Base-by-base conservation (phyloP, 1,140 invertebrate species). In the Babylonia areolata region DNA sequence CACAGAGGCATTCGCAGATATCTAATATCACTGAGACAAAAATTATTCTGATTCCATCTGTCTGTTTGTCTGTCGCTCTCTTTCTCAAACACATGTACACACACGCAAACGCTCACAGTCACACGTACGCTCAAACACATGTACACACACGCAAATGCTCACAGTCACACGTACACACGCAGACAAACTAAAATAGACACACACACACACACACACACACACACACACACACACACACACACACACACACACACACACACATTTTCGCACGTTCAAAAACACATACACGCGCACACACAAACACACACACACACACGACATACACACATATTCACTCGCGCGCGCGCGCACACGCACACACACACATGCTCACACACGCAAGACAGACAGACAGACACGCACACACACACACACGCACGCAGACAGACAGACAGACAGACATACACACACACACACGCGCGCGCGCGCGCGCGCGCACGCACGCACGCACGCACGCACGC, bases 361-460 rank as follows among this genome's bases (percentile, higher is more conserved):
- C 58, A 64, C 58, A 64, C 58, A 64, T 5, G 6, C 58, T 23
- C 58, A 64, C 58, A 64, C 1, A 64, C 20, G 3, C 15, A 28
- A 3, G 3, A 64, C 58, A 64, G 15, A 64, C 58, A 64, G 9
- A 64, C 58, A 64, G 9, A 64, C 17, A 64, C 58, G 23, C 58
- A 64, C n/a, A 35, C 69, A 73, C 69, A 73, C 69, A 73, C 69
- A 73, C 69, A 73, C 69, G 35, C 69, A 73, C 69, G 23, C 58
- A 64, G 9, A 64, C 58, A 64, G 9, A 64, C 58, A 64, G 9
- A 64, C 58, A 64, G 5, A 46, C 42, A 46, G 42, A 64, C 6
- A 64, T n/a, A 23, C 58, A 64, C 58, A 11, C 58, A 64, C 58
- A 35, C 71, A 33, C 58, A 64, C 58, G 28, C 58, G 28, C 58